Conservation (phyloP, 2,113 vertebrate species). For the Reinhardtius hippoglossoides region DNA sequence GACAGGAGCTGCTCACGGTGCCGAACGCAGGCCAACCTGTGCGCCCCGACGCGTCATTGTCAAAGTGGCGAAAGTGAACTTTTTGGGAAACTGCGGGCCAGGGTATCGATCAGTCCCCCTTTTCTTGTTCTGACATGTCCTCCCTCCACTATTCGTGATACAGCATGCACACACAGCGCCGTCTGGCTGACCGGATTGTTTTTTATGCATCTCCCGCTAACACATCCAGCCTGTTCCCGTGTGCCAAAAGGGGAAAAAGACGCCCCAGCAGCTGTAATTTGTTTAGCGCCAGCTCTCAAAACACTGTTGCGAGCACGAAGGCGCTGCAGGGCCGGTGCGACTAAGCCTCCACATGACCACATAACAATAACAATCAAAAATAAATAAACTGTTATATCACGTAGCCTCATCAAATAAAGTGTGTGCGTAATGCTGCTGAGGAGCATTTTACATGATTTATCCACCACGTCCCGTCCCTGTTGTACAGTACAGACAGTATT, state of each 20-base stretch:
- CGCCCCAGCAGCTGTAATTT: constrained; percentile 67
- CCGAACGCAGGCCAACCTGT: constrained; percentile 29
- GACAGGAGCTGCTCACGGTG: constrained; percentile 7
- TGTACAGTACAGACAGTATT: constrained; percentile 90
- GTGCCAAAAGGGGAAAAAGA: constrained; percentile 24
- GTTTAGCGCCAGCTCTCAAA: constrained; percentile 42
- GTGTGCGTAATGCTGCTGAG: constrained; percentile 4
- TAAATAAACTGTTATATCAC: no score
- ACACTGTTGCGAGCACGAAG: constrained; percentile 28
- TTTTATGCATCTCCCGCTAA: constrained; percentile 27
- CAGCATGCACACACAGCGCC: constrained; percentile 8
- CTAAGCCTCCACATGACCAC: background rate
- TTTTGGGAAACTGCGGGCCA: constrained; percentile 63
- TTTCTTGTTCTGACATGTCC: constrained; percentile 34
- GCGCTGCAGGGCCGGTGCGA: constrained; percentile 6
- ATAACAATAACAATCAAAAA: background rate
- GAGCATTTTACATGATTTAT: constrained; percentile 57
- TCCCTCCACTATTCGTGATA: constrained; percentile 27
- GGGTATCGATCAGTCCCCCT: constrained; percentile 58
- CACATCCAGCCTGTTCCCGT: constrained; percentile 46
- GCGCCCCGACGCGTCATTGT: constrained; percentile 30
- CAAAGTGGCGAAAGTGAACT: constrained; percentile 76
- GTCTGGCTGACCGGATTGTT: background rate
- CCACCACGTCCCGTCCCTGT: constrained; percentile 84
- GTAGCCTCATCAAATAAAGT: background rate